Evolutionary conservation across 2,888 invertebrate species (phyloP).

Genomic region (Esperia sulphurella): DNA sequence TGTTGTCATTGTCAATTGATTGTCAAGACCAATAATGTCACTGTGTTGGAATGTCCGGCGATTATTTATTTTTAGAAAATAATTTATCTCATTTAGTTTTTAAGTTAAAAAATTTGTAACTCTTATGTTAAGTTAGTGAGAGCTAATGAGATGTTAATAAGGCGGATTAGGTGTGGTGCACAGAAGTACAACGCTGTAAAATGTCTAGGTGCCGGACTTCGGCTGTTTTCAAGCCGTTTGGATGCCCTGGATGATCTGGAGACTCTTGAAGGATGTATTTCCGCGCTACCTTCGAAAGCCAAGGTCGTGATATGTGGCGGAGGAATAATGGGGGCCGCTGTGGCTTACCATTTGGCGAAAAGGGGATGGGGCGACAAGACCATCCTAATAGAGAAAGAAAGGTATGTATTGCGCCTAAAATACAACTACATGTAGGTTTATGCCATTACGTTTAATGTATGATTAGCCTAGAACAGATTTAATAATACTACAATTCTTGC

Average conservation of each 20-base stretch:
- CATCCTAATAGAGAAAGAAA: conserved; percentile 90
- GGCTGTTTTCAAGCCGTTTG: conserved; percentile 39
- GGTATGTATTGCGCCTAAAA: conserved; percentile 63
- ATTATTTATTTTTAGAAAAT: conserved; percentile 1
- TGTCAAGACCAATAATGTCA: too few species aligned
- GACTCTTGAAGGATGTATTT: conserved; percentile 48
- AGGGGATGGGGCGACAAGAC: conserved; percentile 91
- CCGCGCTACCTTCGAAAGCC: conserved; percentile 67
- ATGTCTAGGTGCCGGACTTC: conserved; percentile 23
- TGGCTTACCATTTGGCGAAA: conserved; percentile 92
- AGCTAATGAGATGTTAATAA: conserved; percentile 5
- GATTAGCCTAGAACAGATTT: too few species aligned
- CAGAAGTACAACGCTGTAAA: conserved; percentile 15
- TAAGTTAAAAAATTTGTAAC: too few species aligned
- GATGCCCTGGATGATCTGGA: conserved; percentile 54
- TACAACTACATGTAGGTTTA: too few species aligned
- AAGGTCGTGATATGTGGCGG: conserved; percentile 94
- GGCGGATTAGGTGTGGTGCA: neutral
- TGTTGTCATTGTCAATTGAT: too few species aligned
- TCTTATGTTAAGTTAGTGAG: neutral
- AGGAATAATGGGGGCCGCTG: conserved; percentile 94
- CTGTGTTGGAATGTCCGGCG: neutral
- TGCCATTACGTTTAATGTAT: too few species aligned
- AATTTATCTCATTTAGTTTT: neutral
- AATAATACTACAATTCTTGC: too few species aligned